Percentiles rank a stretch among this genome's conserved stretches.
phyloP scores from a whole-genome alignment of 1,140 invertebrate genomes.

The Drosophila erecta region DNA sequence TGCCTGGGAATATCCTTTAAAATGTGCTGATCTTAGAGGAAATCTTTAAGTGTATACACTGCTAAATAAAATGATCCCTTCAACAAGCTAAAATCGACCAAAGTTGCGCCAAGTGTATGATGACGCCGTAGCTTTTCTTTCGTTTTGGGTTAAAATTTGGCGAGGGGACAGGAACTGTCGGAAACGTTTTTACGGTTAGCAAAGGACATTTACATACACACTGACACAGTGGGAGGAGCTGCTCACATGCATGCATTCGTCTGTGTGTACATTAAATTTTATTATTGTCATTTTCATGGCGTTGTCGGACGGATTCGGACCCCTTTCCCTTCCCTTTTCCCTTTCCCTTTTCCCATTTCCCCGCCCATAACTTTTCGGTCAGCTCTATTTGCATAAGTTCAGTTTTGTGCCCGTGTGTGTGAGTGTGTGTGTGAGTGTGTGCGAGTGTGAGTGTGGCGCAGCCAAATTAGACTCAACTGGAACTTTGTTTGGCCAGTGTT shows the following conservation, averaged over 20 bases:
- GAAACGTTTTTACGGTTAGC: slow-evolving; percentile 79
- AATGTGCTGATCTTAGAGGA: too few relatives aligned
- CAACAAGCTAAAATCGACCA: too few relatives aligned
- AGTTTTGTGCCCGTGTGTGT: slow-evolving; percentile 11
- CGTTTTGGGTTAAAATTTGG: slow-evolving; percentile 5
- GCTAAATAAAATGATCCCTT: too few relatives aligned
- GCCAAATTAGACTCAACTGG: slow-evolving; percentile 76
- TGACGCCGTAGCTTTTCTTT: slow-evolving; percentile 56
- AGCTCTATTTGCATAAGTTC: slow-evolving; percentile 68
- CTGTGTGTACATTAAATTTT: slow-evolving; percentile 81
- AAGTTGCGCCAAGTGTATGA: slow-evolving; percentile 9
- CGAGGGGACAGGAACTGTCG: slow-evolving; percentile 51
- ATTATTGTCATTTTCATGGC: slow-evolving; percentile 82
- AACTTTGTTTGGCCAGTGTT: slow-evolving; percentile 81
- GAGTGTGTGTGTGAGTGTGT: slow-evolving; percentile 6
- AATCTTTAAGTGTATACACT: too few relatives aligned
- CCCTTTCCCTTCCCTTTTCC: background rate
- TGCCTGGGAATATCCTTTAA: too few relatives aligned
- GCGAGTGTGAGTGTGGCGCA: slow-evolving; percentile 13
- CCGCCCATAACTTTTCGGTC: slow-evolving; percentile 60
- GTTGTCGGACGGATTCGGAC: slow-evolving; percentile 26
- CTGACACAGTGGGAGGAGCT: slow-evolving; percentile 9
- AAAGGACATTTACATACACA: slow-evolving; percentile 73
- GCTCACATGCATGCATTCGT: slow-evolving; percentile 56
- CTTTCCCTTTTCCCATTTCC: background rate